A percentile compares a stretch with the other conserved stretches of the same genome.
Conservation (phyloP, 2,888 invertebrate genomes). For the Nasonovia ribisnigri region DNA sequence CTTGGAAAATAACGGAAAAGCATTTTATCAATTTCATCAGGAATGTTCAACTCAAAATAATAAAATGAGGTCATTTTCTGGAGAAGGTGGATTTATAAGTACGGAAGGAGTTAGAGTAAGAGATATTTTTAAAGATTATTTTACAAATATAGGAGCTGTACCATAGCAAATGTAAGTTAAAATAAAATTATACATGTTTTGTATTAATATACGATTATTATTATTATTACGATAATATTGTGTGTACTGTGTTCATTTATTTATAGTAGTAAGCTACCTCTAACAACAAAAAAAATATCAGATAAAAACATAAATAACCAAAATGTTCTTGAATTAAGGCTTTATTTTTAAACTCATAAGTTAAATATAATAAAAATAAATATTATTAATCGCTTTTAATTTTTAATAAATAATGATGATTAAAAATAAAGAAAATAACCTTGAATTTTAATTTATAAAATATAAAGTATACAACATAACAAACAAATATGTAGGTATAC, state of each 20-base stretch:
- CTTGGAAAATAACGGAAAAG: too few relatives aligned
- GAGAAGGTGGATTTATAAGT: too few relatives aligned
- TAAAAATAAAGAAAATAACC: not conserved
- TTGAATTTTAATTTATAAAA: not conserved
- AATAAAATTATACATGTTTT: not conserved
- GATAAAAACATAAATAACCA: not conserved
- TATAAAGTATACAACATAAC: not conserved
- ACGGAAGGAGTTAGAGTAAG: not conserved
- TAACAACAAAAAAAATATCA: too few relatives aligned
- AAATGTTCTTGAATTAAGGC: not conserved
- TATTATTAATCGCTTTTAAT: not conserved
- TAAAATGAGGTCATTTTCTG: too few relatives aligned
- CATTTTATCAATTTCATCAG: too few relatives aligned
- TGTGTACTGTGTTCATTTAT: not conserved
- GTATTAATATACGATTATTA: not conserved
- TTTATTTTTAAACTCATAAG: not conserved
- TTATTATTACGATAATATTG: conserved; percentile 6
- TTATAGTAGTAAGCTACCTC: too few relatives aligned
- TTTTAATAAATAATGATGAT: not conserved
- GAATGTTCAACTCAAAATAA: too few relatives aligned
- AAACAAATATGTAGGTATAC: not conserved
- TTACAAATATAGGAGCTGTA: too few relatives aligned
- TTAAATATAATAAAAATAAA: not conserved
- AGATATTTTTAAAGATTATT: too few relatives aligned
- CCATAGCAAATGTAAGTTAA: not conserved